These are phyloP conservation scores for Leptinotarsa defecta DNA, from an alignment of 1,140 invertebrate species.

Conservation along the genomic window DNA sequence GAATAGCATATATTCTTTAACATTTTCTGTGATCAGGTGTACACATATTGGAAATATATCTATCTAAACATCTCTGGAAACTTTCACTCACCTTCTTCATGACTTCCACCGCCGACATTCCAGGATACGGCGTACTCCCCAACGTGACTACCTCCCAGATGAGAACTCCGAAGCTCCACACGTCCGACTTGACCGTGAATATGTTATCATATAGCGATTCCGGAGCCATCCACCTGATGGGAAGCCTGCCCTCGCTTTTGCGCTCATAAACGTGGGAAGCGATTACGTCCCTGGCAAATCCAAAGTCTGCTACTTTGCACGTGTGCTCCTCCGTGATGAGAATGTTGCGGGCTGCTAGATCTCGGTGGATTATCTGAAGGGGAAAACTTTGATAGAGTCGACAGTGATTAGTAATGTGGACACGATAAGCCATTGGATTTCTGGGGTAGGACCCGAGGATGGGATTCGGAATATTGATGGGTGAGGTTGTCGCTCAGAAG, in stretches of 20 bases:
- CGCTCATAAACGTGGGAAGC: conserved; percentile 85
- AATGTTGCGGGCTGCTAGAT: conserved; percentile 89
- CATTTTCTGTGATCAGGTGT: too few relatives aligned
- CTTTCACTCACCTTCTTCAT: conserved; percentile 67
- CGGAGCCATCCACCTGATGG: conserved; percentile 90
- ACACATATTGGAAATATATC: too few relatives aligned
- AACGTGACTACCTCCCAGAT: conserved; percentile 94
- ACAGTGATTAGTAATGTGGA: neutral
- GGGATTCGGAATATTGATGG: neutral
- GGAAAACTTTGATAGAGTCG: neutral
- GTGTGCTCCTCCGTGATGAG: conserved; percentile 84
- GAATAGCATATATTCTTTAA: too few relatives aligned
- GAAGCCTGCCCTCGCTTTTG: conserved; percentile 81
- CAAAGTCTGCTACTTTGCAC: conserved; percentile 94
- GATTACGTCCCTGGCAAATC: conserved; percentile 84
- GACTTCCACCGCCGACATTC: conserved; percentile 81
- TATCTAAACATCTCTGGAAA: neutral
- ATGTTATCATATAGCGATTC: conserved; percentile 91
- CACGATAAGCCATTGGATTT: neutral
- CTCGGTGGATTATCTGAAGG: conserved; percentile 84
- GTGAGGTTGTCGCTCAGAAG: neutral
- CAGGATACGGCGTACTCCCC: conserved; percentile 88
- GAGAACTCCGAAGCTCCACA: conserved; percentile 92
- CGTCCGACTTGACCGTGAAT: conserved; percentile 88
- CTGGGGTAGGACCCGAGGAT: neutral